Conservation (phyloP, 2,113 vertebrate species). For the Rutilus rutilus region DNA sequence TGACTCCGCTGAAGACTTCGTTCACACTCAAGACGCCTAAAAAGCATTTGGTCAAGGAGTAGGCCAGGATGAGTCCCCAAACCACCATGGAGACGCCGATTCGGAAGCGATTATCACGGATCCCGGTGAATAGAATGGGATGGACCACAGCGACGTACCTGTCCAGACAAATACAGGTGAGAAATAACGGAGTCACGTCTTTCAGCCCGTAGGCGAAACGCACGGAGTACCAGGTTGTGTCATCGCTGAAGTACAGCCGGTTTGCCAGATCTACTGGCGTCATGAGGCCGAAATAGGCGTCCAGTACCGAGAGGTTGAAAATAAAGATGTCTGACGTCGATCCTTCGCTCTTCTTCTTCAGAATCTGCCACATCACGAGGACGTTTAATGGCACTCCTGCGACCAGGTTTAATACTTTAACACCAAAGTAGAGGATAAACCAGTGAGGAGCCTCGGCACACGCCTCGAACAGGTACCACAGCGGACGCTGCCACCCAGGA, state of each 20-base stretch:
- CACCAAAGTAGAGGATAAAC: slow-evolving; percentile 72
- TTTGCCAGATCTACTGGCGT: slow-evolving; percentile 70
- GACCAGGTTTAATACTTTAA: slow-evolving; percentile 73
- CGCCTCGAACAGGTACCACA: slow-evolving; percentile 68
- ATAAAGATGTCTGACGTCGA: slow-evolving; percentile 75
- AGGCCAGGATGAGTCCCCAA: slow-evolving; percentile 68
- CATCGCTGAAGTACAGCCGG: slow-evolving; percentile 62
- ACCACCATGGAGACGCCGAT: slow-evolving; percentile 54
- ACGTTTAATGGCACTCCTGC: slow-evolving; percentile 71
- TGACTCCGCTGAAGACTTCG: slow-evolving; percentile 69
- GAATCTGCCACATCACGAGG: slow-evolving; percentile 74
- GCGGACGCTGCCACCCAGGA: not conserved
- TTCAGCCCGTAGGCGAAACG: slow-evolving; percentile 74
- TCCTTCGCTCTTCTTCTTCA: slow-evolving; percentile 60
- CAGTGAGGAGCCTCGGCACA: slow-evolving; percentile 65
- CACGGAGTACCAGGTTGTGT: slow-evolving; percentile 66
- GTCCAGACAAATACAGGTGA: slow-evolving; percentile 75
- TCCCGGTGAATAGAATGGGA: slow-evolving; percentile 67
- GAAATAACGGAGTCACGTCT: slow-evolving; percentile 70
- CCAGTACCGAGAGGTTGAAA: slow-evolving; percentile 73
- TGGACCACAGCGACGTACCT: slow-evolving; percentile 77
- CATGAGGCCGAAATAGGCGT: slow-evolving; percentile 75
- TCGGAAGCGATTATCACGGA: slow-evolving; percentile 69
- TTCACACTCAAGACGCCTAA: slow-evolving; percentile 57
- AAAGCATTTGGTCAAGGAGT: slow-evolving; percentile 64